Conservation (phyloP, 2,113 vertebrate species). For the Lichenostomus cassidix region DNA sequence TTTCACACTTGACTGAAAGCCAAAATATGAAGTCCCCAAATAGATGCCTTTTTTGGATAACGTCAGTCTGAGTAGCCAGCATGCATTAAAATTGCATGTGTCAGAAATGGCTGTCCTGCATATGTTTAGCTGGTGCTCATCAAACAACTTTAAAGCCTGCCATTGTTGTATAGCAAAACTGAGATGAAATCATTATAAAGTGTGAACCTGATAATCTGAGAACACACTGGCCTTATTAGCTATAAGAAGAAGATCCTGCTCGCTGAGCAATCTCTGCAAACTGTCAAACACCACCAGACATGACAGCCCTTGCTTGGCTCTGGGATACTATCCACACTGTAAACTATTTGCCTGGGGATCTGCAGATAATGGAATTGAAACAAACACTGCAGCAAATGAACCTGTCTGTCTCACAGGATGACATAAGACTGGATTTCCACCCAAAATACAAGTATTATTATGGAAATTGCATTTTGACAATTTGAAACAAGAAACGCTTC, state of each 20-base stretch:
- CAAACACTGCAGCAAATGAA: constrained; percentile 51
- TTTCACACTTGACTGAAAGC: constrained; percentile 50
- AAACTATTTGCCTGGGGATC: constrained; percentile 46
- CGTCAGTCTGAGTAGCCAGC: not conserved
- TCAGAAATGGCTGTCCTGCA: constrained; percentile 14
- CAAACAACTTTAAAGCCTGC: constrained; percentile 11
- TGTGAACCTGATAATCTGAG: constrained; percentile 51
- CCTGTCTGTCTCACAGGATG: constrained; percentile 35
- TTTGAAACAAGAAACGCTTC: not conserved
- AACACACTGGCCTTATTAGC: constrained; percentile 22
- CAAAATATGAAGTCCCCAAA: constrained; percentile 38
- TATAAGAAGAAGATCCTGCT: not conserved
- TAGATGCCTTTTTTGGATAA: constrained; percentile 41
- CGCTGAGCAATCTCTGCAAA: constrained; percentile 55
- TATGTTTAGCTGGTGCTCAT: constrained; percentile 26
- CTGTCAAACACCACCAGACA: constrained; percentile 49
- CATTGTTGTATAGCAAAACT: not conserved
- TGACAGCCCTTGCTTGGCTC: constrained; percentile 46
- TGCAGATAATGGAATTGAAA: constrained; percentile 58
- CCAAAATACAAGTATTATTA: constrained; percentile 2
- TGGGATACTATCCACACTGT: not conserved
- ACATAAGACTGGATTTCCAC: constrained; percentile 22
- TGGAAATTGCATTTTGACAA: constrained; percentile 32
- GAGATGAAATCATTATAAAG: constrained; percentile 41
- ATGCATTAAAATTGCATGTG: constrained; percentile 30